Conservation (phyloP, 2,113 vertebrate species). For the Eclectus roratus region DNA sequence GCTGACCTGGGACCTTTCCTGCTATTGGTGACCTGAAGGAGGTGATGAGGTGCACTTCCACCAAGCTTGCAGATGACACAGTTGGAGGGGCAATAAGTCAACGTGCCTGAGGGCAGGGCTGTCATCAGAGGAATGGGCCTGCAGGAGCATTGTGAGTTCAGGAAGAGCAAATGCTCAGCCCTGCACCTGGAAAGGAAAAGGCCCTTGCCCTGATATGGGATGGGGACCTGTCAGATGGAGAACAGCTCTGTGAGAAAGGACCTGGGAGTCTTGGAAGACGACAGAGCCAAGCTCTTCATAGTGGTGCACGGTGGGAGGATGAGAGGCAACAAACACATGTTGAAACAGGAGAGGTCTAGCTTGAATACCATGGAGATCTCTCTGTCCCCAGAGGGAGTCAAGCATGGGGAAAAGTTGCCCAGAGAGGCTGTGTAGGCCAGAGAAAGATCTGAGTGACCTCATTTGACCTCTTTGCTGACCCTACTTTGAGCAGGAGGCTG, state of each 20-base stretch:
- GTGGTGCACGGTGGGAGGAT: not conserved
- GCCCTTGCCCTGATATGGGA: accelerated
- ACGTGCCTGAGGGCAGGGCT: not conserved
- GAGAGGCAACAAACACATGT: not conserved
- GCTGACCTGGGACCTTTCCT: not conserved
- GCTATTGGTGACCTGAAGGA: not conserved
- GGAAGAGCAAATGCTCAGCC: not conserved
- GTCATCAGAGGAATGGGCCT: not conserved
- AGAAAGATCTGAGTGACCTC: not conserved
- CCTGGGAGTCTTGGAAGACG: not conserved
- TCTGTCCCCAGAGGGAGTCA: not conserved
- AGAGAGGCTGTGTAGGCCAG: not conserved
- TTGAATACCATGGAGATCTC: not conserved
- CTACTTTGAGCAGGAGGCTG: not conserved
- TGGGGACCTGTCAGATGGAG: not conserved
- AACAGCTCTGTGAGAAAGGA: not conserved
- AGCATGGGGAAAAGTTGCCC: not conserved
- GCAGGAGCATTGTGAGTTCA: not conserved
- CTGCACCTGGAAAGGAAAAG: not conserved
- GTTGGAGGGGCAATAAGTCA: not conserved
- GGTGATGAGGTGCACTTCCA: not conserved
- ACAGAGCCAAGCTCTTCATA: not conserved
- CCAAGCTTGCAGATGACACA: not conserved
- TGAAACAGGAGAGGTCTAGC: not conserved
- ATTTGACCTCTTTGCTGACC: not conserved